Base-by-base conservation (phyloP, 92 coral and sea anemone species). In the Umimayanthus chanpuru region DNA sequence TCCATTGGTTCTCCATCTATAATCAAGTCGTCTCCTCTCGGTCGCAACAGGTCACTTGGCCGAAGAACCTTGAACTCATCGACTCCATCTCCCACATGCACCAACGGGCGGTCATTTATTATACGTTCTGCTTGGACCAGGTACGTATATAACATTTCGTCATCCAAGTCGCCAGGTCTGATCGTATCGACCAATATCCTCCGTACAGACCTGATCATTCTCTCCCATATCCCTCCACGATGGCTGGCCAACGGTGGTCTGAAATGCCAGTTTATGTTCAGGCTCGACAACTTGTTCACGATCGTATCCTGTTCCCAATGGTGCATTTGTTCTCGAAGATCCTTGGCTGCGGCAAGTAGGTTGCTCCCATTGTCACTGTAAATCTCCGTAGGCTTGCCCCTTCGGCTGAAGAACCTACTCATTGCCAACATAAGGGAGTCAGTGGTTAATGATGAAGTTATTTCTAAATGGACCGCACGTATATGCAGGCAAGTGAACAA, bases 211-310 rank as follows among this genome's bases (percentile, higher is more conserved):
- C n/a, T n/a, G n/a, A n/a, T n/a, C n/a, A n/a, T n/a, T n/a, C n/a
- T 61, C 68, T 23, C 68, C n/a, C 68, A 41, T 41, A 41, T 41
- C 47, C 47, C 47, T 41, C 47, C 68, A 61, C 68, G 68, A 61
- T 61, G 68, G 68, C 68, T 61, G 68, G 68, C 68, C 68, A 61
- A 61, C 68, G 68, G 68, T 61, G 68, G 68, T 61, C 68, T 61
- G 68, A 61, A 61, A 61, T 61, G 68, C 68, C 68, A 61, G 14
- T 61, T 61, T 3, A 61, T 61, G 68, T 61, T 61, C 68, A 61
- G 68, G 68, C 68, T 61, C 68, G 68, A 61, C 68, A 61, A 3
- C 68, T 61, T 61, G 68, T 61, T 61, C 68, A 61, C 68, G 68
- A 61, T 61, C 68, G 68, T 61, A 61, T 61, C 68, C 68, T 61